Evolutionary conservation across 2,113 vertebrate species (phyloP).

Genomic region (Melanocharis versteri): DNA sequence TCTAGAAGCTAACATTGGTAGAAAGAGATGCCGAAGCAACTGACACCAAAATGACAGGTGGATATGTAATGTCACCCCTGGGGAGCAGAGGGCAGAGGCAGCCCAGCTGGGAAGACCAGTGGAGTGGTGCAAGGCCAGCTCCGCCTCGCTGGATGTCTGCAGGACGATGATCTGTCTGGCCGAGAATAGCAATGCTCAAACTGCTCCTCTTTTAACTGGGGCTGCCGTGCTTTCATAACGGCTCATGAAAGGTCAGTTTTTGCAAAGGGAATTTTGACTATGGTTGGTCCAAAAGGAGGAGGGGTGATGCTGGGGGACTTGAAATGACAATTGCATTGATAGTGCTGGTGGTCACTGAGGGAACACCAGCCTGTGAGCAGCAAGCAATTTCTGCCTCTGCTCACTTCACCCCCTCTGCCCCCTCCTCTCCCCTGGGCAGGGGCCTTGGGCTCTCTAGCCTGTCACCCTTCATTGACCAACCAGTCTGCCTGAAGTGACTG

Average conservation of each 20-base stretch:
- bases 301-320: background rate
- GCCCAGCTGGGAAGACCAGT: background rate
- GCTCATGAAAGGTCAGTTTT: background rate
- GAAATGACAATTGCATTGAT: background rate
- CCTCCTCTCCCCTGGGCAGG: background rate
- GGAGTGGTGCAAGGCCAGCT: background rate
- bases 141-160: background rate
- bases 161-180: background rate
- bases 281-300: background rate
- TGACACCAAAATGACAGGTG: background rate
- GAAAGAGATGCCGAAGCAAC: background rate
- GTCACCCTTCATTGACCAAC: background rate
- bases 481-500: background rate
- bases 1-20: background rate
- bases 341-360: background rate
- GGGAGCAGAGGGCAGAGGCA: background rate
- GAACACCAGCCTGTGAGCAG: background rate
- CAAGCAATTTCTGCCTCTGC: background rate
- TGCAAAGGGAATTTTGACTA: background rate
- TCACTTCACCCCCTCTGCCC: accelerated
- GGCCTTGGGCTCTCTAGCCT: background rate
- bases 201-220: background rate
- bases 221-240: background rate
- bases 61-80: background rate
- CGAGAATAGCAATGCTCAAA: background rate